Evolutionary conservation across 2,797 vertebrate species (phyloP).

Genomic region (Sebastolobus altivelis): DNA sequence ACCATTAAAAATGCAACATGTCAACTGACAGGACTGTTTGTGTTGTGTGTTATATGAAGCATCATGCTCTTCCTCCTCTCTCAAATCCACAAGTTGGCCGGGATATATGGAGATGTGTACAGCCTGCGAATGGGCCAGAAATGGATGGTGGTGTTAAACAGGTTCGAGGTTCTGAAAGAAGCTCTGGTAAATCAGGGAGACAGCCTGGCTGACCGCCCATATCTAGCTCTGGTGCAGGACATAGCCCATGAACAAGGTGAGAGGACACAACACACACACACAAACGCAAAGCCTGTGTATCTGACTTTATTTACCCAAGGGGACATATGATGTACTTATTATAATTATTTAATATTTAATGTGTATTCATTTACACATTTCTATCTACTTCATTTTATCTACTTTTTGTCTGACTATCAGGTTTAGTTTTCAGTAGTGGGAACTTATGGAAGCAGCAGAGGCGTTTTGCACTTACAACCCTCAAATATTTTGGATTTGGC

Average conservation of each 20-base stretch:
- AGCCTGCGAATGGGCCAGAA: constrained; percentile 27
- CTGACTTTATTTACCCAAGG: too few species aligned
- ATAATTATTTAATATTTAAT: too few species aligned
- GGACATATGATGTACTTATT: too few species aligned
- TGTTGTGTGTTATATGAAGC: neutral
- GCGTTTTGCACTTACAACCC: constrained; percentile 76
- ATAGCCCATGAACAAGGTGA: neutral
- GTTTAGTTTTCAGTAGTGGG: constrained; percentile 67
- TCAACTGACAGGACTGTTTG: neutral
- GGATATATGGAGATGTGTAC: constrained; percentile 81
- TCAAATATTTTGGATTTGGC: constrained; percentile 78
- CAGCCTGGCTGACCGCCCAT: neutral
- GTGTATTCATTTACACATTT: neutral
- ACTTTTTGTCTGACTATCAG: constrained; percentile 35
- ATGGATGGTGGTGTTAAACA: constrained; percentile 48
- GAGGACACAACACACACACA: neutral
- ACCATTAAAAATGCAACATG: neutral
- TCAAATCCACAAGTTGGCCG: constrained; percentile 64
- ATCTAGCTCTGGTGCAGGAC: neutral
- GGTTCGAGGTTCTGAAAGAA: constrained; percentile 44
- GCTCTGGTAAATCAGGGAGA: constrained; percentile 5
- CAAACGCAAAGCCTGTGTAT: too few species aligned
- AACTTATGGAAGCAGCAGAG: constrained; percentile 74
- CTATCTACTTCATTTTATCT: neutral
- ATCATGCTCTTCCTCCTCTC: neutral